These are phyloP conservation scores for Chondrosia reniformis DNA, from an alignment of 37 sponge, comb jelly and placozoan genomes.

Conservation along the genomic window DNA sequence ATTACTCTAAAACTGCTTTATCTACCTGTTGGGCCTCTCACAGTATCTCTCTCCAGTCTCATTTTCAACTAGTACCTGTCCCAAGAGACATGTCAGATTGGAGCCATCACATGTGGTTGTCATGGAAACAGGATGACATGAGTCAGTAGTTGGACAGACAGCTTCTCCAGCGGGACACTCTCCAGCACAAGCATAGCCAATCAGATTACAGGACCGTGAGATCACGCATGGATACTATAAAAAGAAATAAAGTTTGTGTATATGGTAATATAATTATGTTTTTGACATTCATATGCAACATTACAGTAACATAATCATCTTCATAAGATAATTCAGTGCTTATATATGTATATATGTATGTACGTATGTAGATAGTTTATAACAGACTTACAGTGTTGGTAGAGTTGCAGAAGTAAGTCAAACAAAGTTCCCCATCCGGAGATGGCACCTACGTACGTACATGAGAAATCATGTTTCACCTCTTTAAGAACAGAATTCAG, in stretches of 20 bases:
- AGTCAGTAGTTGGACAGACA: constrained; percentile 67
- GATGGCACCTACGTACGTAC: neutral
- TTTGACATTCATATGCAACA: too few relatives aligned
- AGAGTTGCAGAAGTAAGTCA: constrained; percentile 12
- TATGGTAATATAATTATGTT: too few relatives aligned
- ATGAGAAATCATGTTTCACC: too few relatives aligned
- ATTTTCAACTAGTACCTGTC: constrained; percentile 56
- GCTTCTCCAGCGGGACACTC: constrained; percentile 46
- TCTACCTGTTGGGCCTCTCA: neutral
- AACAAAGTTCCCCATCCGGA: constrained; percentile 1
- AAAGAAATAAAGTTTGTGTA: neutral
- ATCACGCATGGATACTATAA: constrained; percentile 44
- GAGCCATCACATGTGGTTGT: constrained; percentile 64
- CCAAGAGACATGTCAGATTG: constrained; percentile 54
- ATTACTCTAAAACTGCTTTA: too few relatives aligned
- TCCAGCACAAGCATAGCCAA: constrained; percentile 47
- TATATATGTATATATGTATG: neutral
- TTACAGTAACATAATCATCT: neutral
- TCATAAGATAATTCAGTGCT: neutral
- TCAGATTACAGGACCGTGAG: constrained; percentile 37
- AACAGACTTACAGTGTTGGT: neutral
- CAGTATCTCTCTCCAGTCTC: constrained; percentile 33
- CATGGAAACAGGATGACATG: constrained; percentile 52
- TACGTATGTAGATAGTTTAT: neutral
- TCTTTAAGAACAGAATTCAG: too few relatives aligned